Evolutionary conservation across 1,140 invertebrate genomes (phyloP).

Genomic region (Heliconius congener): DNA sequence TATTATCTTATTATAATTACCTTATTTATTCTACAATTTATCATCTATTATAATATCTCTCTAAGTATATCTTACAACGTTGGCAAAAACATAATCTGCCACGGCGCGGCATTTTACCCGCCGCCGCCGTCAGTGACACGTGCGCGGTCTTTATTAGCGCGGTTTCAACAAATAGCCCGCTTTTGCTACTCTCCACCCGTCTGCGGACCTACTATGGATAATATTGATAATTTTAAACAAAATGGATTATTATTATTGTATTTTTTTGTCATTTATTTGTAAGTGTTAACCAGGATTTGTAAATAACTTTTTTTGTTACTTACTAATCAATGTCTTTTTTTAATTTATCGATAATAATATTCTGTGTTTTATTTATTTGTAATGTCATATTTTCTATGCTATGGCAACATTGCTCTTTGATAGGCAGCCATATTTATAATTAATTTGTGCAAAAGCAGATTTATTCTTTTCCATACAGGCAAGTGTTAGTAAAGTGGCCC

Average conservation of each 20-base stretch:
- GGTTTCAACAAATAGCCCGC: slow-evolving; percentile 57
- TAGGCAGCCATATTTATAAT: no score
- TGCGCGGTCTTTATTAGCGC: slow-evolving; percentile 63
- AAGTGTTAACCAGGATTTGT: no score
- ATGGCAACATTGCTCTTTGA: no score
- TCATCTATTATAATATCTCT: not conserved
- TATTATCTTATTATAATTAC: no score
- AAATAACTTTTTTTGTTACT: no score
- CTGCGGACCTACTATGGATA: slow-evolving; percentile 22
- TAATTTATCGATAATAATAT: no score
- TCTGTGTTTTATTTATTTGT: no score
- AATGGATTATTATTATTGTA: not conserved
- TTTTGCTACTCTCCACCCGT: slow-evolving; percentile 39
- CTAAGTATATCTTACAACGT: not conserved
- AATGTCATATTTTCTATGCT: no score
- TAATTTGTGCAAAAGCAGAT: no score
- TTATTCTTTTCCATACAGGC: no score
- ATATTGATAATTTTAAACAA: not conserved
- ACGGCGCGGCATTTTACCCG: slow-evolving; percentile 42
- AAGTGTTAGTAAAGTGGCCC: no score
- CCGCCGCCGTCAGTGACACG: slow-evolving; percentile 42
- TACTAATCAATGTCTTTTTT: no score
- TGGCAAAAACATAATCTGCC: slow-evolving; percentile 24
- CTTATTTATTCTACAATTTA: not conserved
- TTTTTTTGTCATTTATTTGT: not conserved